Evolutionary conservation across 2,888 invertebrate genomes (phyloP).

Genomic region (Caenorhabditis sp.): DNA sequence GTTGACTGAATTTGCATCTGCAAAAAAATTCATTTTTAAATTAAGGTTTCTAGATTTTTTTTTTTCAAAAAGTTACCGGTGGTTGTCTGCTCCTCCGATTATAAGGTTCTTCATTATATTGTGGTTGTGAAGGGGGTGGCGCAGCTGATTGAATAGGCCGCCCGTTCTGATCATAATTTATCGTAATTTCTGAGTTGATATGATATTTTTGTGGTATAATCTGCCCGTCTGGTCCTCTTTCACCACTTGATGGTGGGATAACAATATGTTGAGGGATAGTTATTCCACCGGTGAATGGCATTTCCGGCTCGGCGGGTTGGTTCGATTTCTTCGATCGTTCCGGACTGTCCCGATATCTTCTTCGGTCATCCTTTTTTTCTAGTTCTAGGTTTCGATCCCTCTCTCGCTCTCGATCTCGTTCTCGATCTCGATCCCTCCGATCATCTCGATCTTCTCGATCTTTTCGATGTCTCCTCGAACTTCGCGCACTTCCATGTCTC

Average conservation of each 20-base stretch:
- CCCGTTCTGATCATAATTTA: slow-evolving; percentile 66
- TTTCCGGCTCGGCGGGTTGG: background rate
- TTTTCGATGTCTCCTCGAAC: slow-evolving; percentile 20
- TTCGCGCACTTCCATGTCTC: slow-evolving; percentile 36
- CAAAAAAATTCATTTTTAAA: slow-evolving; percentile 3
- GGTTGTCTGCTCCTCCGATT: slow-evolving; percentile 23
- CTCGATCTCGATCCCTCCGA: slow-evolving; percentile 19
- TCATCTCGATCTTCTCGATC: slow-evolving; percentile 13
- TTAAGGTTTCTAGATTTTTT: background rate
- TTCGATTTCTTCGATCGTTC: background rate
- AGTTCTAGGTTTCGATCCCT: slow-evolving; percentile 11
- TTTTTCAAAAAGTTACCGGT: slow-evolving; percentile 5
- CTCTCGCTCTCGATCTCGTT: slow-evolving; percentile 13
- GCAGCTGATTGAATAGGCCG: slow-evolving; percentile 11
- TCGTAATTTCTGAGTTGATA: slow-evolving; percentile 71
- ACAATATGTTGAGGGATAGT: slow-evolving; percentile 70
- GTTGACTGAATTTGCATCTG: slow-evolving; percentile 38
- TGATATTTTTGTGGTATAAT: slow-evolving; percentile 63
- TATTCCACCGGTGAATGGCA: slow-evolving; percentile 49
- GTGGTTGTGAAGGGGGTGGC: background rate
- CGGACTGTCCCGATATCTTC: background rate
- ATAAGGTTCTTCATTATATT: slow-evolving; percentile 12
- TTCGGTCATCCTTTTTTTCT: slow-evolving; percentile 1
- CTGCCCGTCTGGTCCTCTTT: slow-evolving; percentile 57
- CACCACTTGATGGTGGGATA: slow-evolving; percentile 61